A percentile compares a stretch with the other conserved stretches of the same genome.
Conservation (phyloP, 2,888 invertebrate genomes). For the Ochropleura plecta region DNA sequence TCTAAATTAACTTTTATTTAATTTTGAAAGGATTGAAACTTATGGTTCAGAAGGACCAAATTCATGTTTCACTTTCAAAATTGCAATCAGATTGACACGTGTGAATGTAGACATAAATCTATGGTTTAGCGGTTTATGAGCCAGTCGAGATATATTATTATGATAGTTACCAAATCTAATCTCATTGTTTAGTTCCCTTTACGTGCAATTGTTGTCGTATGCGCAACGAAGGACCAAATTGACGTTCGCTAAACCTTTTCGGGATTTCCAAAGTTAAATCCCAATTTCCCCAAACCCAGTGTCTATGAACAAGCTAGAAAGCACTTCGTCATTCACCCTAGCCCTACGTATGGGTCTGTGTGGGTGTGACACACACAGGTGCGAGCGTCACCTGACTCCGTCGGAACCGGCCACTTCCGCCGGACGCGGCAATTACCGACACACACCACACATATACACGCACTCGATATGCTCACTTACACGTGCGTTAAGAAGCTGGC, state of each 20-base stretch:
- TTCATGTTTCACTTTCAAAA: not conserved
- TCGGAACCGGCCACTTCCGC: slow-evolving; percentile 90
- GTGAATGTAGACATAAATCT: not conserved
- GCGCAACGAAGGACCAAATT: not conserved
- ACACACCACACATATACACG: slow-evolving; percentile 79
- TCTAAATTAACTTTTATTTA: not conserved
- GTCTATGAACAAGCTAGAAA: slow-evolving; percentile 31
- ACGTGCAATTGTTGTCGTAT: not conserved
- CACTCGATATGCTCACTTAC: slow-evolving; percentile 65
- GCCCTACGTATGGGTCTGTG: slow-evolving; percentile 23
- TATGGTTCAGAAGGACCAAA: not conserved
- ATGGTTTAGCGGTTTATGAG: not conserved
- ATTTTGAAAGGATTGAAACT: no score
- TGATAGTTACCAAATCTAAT: not conserved
- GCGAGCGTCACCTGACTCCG: slow-evolving; percentile 87
- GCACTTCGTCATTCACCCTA: slow-evolving; percentile 31
- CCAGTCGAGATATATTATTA: not conserved
- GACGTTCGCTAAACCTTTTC: not conserved
- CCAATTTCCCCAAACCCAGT: slow-evolving; percentile 1
- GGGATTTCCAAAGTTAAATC: not conserved
- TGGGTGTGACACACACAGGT: slow-evolving; percentile 80
- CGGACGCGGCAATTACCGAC: slow-evolving; percentile 89
- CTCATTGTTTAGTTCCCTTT: not conserved
- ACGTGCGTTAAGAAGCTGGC: slow-evolving; percentile 63
- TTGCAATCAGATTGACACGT: not conserved